Base-by-base conservation (phyloP, 2,888 invertebrate genomes). In the Cataglyphis rosenhaueri region DNA sequence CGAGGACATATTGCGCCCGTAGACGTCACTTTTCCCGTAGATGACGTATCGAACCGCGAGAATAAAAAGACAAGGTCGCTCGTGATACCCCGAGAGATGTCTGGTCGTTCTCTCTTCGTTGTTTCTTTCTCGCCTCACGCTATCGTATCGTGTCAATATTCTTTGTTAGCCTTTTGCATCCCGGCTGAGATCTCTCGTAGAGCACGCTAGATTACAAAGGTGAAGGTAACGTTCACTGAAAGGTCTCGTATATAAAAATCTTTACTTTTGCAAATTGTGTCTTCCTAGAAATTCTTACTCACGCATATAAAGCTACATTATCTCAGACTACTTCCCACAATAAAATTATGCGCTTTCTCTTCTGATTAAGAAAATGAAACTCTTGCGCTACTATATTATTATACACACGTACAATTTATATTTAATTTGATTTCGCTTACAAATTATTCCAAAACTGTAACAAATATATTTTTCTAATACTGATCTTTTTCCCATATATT, bases 21-120 rank as follows among this genome's bases (percentile, higher is more conserved):
- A 70, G 57, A 85, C 84, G 84, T 88, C 86, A 89, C 87, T 88
- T 89, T 89, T 87, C 82, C 35, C 44, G 25, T 61, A 32, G 25
- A 32, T 41, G 25, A 18, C n/a, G 25, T 12, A 9, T 44, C 32
- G 35, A 21, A n/a, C 5, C 35, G 48, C 10, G 44, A 68, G 41
- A 35, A 21, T 32, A 44, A 9, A 52, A 38, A 38, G 21, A 41
- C n/a, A 82, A 82, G 81, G 75, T 35, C 75, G 29, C 32, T 41
- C 32, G 35, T 62, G 62, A 25, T 25, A 65, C 15, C 18, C 15
- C 41, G 65, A 65, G 44, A 38, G 35, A 38, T 9, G 32, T 64
- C 35, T 48, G 21, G 52, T 52, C n/a, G n/a, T n/a, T 12, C 15
- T 44, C 41, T 44, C 35, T 29, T n/a, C 52, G 38, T n/a, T 65